Percentiles rank a stretch among this genome's conserved stretches.
phyloP scores from a whole-genome alignment of 1,140 invertebrate species.

The Drosophila carrolli region DNA sequence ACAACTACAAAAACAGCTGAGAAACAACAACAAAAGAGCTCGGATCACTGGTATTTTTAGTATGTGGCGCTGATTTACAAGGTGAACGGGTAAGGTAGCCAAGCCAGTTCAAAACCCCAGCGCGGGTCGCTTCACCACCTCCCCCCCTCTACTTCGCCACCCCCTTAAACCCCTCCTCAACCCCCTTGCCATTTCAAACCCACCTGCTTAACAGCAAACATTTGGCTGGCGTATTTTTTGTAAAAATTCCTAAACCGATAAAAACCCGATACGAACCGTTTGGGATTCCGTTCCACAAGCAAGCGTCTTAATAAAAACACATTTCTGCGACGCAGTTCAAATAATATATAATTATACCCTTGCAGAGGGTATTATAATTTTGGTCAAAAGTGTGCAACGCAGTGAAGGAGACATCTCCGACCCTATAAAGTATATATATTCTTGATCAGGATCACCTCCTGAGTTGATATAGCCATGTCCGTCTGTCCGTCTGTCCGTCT shows the following conservation, averaged over 20 bases:
- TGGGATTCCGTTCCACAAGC: background rate
- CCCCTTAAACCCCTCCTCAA: background rate
- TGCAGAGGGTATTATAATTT: too few species aligned
- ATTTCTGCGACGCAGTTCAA: background rate
- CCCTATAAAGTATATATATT: too few species aligned
- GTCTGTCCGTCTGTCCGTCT: too few species aligned
- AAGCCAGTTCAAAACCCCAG: conserved; percentile 61
- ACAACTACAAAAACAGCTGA: background rate
- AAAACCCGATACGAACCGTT: conserved; percentile 16
- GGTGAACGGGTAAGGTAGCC: conserved; percentile 60
- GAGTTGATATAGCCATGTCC: too few species aligned
- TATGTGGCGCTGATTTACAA: conserved; percentile 62
- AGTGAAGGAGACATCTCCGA: too few species aligned
- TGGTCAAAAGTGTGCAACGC: too few species aligned
- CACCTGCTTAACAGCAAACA: conserved; percentile 44
- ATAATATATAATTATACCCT: too few species aligned
- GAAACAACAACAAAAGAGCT: conserved; percentile 30
- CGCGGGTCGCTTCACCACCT: conserved; percentile 29
- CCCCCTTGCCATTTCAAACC: background rate
- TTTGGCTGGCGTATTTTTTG: conserved; percentile 2
- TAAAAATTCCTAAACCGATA: background rate
- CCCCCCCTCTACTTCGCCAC: background rate
- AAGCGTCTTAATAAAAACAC: background rate
- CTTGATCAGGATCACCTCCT: too few species aligned
- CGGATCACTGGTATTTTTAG: conserved; percentile 63